Conservation (phyloP, 2,888 invertebrate species). For the Schrankia costaestrigalis region DNA sequence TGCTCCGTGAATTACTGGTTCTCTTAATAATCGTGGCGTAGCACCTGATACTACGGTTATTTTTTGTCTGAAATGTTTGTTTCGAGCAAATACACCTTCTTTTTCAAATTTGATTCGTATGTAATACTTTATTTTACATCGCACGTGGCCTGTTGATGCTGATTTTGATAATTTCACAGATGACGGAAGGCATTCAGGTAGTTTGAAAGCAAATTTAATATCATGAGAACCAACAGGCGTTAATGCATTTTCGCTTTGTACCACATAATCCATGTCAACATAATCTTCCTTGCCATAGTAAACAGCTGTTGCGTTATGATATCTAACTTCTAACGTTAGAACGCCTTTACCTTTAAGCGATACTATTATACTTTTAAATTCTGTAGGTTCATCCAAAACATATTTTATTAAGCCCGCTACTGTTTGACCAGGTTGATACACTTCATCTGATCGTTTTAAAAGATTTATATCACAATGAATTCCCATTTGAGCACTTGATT, state of each 20-base stretch:
- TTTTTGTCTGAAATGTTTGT: constrained; percentile 37
- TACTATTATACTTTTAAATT: constrained; percentile 26
- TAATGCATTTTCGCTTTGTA: neutral
- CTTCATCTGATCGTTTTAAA: constrained; percentile 30
- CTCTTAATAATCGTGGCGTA: constrained; percentile 30
- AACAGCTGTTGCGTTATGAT: neutral
- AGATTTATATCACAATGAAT: constrained; percentile 42
- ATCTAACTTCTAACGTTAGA: neutral
- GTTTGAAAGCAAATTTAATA: constrained; percentile 32
- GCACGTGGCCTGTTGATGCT: constrained; percentile 6
- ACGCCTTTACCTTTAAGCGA: constrained; percentile 4
- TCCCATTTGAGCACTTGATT: constrained; percentile 32
- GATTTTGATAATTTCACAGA: constrained; percentile 23
- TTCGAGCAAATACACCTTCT: constrained; percentile 34
- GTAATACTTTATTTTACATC: constrained; percentile 37
- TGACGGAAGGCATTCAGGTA: constrained; percentile 38
- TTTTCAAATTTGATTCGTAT: constrained; percentile 43
- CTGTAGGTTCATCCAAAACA: constrained; percentile 36
- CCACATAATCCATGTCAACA: constrained; percentile 2
- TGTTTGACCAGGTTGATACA: constrained; percentile 32
- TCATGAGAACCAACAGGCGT: constrained; percentile 29
- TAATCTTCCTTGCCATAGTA: neutral
- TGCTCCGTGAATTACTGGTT: constrained; percentile 34
- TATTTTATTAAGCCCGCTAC: constrained; percentile 43
- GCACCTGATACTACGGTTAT: constrained; percentile 35